Base-by-base conservation (phyloP, 2,113 vertebrate species). In the Pedetes capensis region DNA sequence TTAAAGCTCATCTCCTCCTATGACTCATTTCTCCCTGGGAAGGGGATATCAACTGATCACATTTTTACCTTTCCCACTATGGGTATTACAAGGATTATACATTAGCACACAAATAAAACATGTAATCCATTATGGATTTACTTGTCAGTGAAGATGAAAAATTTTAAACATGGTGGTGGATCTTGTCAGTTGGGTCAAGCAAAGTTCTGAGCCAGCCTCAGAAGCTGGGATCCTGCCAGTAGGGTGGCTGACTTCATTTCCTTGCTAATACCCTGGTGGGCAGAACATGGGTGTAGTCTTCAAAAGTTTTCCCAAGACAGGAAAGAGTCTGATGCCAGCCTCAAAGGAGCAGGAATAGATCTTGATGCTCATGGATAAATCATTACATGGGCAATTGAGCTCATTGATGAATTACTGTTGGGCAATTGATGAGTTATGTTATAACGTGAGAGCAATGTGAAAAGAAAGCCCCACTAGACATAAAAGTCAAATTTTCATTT, bases 401-500 rank as follows among this genome's bases (percentile, higher is more conserved):
- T 86, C 39, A 64, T 2, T 94, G 78, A 69, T 86, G 44, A 95
- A 69, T 79, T 92, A 87, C 29, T 49, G 2, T 78, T 90, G 68
- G 74, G 76, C 55, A 78, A 80, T 20, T 94, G 80, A 81, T 88
- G 37, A 68, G 53, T 69, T 86, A n/a, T 2, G 61, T 83, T 59
- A 88, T 74, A 81, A 93, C 32, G 4, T n/a, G 9, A 87, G 32
- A 94, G 5, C 14, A 37, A 63, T 22, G 14, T n/a, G 27, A 90
- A 64, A 91, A 93, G 68, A 88, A 92, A 87, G 53, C 23, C 42
- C 29, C 55, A 59, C 1, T 75, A 39, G 74, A 39, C 5, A 64
- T 34, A 53, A 91, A 93, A 96, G 87, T 17, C 83, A 90, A 79
- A 87, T 95, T 85, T 83, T 72, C 69, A 87, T 94, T 94, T 76